These are phyloP conservation scores for Cheilosia pagana DNA, from an alignment of 2,888 invertebrate genomes.

Conservation along the genomic window DNA sequence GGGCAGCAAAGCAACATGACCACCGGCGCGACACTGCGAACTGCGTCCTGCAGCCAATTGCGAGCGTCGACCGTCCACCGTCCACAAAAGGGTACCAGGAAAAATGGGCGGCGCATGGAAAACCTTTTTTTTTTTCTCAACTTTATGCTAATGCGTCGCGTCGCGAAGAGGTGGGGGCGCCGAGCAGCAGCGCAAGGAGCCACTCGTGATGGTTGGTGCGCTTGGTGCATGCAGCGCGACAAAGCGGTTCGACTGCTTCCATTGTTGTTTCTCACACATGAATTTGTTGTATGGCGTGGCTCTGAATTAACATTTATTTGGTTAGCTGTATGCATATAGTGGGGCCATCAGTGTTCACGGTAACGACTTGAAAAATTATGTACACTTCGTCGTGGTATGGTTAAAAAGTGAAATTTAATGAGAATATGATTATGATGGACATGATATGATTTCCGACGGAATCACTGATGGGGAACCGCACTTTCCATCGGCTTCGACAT, in stretches of 20 bases:
- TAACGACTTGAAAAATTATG: constrained; percentile 59
- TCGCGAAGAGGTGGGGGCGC: constrained; percentile 58
- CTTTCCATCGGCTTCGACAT: too few relatives aligned
- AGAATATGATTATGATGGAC: constrained; percentile 64
- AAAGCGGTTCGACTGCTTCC: constrained; percentile 67
- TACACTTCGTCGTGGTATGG: constrained; percentile 30
- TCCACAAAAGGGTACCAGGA: constrained; percentile 71
- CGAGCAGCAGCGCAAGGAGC: constrained; percentile 24
- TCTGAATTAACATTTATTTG: constrained; percentile 34
- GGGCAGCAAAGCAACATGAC: constrained; percentile 62
- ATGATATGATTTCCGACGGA: constrained; percentile 54
- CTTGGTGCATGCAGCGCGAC: constrained; percentile 48
- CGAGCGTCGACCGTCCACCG: constrained; percentile 61
- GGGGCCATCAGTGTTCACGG: constrained; percentile 39
- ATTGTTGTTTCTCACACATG: constrained; percentile 74
- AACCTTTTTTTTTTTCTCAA: constrained; percentile 29
- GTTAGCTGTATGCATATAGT: not conserved
- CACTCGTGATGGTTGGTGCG: constrained; percentile 53
- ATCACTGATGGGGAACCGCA: constrained; percentile 35
- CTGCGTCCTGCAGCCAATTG: constrained; percentile 70
- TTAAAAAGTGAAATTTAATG: constrained; percentile 68
- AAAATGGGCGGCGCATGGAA: constrained; percentile 75
- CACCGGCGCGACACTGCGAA: constrained; percentile 47
- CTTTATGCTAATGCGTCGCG: constrained; percentile 66
- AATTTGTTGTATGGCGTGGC: constrained; percentile 37